These are phyloP conservation scores for Chrysogorgia sp. DNA, from an alignment of 92 coral and sea anemone genomes.

Conservation along the genomic window DNA sequence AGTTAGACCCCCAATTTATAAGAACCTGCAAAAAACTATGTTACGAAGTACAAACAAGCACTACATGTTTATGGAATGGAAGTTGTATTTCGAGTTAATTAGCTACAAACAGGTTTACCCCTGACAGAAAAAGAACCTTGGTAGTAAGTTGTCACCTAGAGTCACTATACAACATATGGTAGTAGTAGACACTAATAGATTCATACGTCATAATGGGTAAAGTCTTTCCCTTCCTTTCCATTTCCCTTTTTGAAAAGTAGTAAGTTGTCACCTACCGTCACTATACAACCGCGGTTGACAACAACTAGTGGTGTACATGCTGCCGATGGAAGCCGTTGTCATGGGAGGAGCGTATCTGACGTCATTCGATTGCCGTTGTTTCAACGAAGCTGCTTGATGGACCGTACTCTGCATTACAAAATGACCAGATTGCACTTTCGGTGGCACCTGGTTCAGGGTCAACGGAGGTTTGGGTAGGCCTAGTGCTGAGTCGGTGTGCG, in stretches of 20 bases:
- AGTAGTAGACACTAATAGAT: too few species aligned
- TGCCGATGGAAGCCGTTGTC: not conserved
- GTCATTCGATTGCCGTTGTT: not conserved
- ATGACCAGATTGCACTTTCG: not conserved
- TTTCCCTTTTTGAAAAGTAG: not conserved
- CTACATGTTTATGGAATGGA: too few species aligned
- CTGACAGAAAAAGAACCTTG: too few species aligned
- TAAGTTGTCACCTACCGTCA: slow-evolving; percentile 7
- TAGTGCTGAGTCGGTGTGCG: slow-evolving; percentile 7
- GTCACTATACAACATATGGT: too few species aligned
- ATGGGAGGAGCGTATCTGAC: not conserved
- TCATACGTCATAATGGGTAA: too few species aligned
- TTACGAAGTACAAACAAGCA: too few species aligned
- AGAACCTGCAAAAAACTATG: too few species aligned
- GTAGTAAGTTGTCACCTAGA: too few species aligned
- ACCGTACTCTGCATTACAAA: not conserved
- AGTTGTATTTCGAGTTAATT: too few species aligned
- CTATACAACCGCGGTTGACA: slow-evolving; percentile 31
- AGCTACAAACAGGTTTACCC: too few species aligned
- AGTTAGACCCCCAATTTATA: too few species aligned
- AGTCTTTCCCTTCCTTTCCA: too few species aligned
- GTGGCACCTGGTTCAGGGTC: not conserved
- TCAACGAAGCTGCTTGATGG: not conserved
- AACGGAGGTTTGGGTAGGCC: slow-evolving; percentile 24
- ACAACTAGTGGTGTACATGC: slow-evolving; percentile 6